Conservation (phyloP, 2,113 vertebrate species). For the Ophiodon elongatus region DNA sequence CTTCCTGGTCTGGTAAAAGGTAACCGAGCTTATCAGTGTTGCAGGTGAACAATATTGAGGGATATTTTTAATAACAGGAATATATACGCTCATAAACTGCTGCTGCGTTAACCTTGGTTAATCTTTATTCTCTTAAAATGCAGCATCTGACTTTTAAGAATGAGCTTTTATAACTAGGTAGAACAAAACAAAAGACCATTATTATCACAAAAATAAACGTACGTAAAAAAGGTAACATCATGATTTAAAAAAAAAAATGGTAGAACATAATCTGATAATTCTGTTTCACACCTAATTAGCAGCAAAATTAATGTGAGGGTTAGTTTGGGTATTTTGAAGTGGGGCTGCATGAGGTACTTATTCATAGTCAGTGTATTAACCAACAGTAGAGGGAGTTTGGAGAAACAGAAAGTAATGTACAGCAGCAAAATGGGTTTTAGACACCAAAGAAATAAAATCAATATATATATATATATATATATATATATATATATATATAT, state of each 20-base stretch:
- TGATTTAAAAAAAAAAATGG: not conserved
- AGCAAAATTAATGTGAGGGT: too few relatives aligned
- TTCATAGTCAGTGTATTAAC: too few relatives aligned
- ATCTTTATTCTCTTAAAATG: not conserved
- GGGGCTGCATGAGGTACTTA: too few relatives aligned
- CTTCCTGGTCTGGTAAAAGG: constrained; percentile 19
- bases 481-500: too few relatives aligned
- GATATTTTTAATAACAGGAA: constrained; percentile 13
- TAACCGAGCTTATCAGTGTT: not conserved
- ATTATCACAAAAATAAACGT: not conserved
- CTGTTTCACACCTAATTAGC: too few relatives aligned
- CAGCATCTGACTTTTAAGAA: not conserved
- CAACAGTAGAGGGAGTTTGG: too few relatives aligned
- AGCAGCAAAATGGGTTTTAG: too few relatives aligned
- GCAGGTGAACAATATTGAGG: not conserved
- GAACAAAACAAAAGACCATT: not conserved
- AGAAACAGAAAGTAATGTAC: too few relatives aligned
- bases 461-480: too few relatives aligned
- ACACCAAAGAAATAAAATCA: too few relatives aligned
- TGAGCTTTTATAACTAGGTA: not conserved
- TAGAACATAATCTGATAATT: too few relatives aligned
- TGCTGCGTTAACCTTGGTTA: not conserved
- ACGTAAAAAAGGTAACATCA: not conserved
- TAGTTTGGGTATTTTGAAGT: too few relatives aligned
- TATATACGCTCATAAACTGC: not conserved